Conservation (phyloP, 2,888 invertebrate genomes). For the Diaprepes abbreviatus region DNA sequence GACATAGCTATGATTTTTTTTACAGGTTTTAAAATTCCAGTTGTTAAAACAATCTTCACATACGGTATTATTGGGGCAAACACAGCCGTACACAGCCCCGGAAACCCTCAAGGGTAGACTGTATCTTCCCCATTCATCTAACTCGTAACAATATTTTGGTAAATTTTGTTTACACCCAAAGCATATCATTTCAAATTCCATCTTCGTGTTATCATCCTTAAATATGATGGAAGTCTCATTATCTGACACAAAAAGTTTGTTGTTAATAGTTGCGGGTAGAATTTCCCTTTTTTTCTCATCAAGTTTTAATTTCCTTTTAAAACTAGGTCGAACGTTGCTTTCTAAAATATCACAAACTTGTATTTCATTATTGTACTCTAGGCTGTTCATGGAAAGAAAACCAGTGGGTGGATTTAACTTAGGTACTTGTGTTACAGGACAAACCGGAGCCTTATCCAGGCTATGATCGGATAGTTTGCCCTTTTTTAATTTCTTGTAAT, state of each 20-base stretch:
- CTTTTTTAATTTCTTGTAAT: no score
- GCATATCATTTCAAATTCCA: no score
- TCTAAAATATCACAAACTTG: not conserved
- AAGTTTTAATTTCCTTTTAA: not conserved
- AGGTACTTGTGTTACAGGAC: no score
- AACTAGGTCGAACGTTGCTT: constrained; percentile 1
- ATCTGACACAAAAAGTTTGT: not conserved
- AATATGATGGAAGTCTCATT: not conserved
- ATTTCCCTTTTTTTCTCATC: not conserved
- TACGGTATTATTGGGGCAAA: not conserved
- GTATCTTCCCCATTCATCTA: no score
- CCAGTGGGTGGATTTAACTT: not conserved
- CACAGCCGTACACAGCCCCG: not conserved
- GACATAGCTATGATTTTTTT: not conserved
- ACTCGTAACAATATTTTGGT: no score
- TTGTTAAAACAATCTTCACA: not conserved
- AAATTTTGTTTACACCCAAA: not conserved
- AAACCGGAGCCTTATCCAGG: no score
- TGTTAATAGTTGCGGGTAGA: not conserved
- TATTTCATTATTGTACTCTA: not conserved
- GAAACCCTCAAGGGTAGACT: no score
- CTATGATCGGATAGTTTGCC: no score
- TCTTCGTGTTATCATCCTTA: not conserved
- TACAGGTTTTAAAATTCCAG: not conserved
- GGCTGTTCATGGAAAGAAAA: not conserved